A percentile compares a stretch with the other conserved stretches of the same genome.
phyloP scores from a whole-genome alignment of 2,797 vertebrate genomes.

The Sternarchorhynchus goeldii region DNA sequence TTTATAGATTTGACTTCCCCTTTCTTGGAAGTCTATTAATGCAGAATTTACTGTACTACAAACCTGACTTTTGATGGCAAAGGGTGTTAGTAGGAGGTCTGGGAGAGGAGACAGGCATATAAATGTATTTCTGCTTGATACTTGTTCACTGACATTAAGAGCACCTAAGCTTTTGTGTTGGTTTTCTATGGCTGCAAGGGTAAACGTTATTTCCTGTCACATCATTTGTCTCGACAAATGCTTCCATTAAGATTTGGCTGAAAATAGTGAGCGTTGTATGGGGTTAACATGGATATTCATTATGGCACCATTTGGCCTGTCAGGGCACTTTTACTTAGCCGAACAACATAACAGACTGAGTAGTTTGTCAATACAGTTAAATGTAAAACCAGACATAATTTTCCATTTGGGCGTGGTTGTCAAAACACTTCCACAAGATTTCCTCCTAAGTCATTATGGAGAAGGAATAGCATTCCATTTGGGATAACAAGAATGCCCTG shows the following conservation, averaged over 20 bases:
- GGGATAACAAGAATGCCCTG: conserved; percentile 48
- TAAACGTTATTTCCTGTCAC: conserved; percentile 44
- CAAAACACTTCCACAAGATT: conserved; percentile 65
- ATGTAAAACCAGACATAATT: conserved; percentile 62
- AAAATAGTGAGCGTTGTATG: conserved; percentile 56
- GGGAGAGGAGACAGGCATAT: conserved; percentile 15
- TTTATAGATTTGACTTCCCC: conserved; percentile 25
- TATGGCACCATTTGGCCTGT: conserved; percentile 71
- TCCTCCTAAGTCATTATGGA: conserved; percentile 62
- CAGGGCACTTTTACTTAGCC: conserved; percentile 74
- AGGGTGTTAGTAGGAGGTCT: conserved; percentile 2
- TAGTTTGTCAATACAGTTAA: conserved; percentile 72
- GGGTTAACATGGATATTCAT: conserved; percentile 64
- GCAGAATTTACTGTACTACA: conserved; percentile 15
- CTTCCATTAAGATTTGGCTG: conserved; percentile 54
- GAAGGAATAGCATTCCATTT: conserved; percentile 59
- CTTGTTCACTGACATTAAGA: conserved; percentile 40
- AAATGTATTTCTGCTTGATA: conserved; percentile 48
- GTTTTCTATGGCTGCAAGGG: not conserved
- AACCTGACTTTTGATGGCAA: conserved; percentile 30
- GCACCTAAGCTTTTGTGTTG: conserved; percentile 29
- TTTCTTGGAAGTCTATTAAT: conserved; percentile 19
- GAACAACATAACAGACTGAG: conserved; percentile 73
- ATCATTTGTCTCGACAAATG: conserved; percentile 46
- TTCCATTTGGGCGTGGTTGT: conserved; percentile 62